Base-by-base conservation (phyloP, 2,888 invertebrate genomes). In the Pandemis heparana region DNA sequence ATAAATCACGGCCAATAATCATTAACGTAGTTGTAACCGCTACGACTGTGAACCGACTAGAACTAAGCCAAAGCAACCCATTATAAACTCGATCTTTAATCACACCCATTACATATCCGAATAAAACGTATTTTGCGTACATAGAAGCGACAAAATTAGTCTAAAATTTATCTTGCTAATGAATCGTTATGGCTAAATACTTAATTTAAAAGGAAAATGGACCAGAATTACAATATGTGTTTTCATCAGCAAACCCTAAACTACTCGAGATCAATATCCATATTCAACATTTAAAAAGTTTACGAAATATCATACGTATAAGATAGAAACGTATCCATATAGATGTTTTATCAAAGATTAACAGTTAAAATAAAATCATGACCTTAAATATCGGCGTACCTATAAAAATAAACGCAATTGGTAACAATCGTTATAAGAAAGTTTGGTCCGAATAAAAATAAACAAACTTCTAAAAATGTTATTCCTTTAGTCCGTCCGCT, bases 361-460 rank as follows among this genome's bases (percentile, higher is more conserved):
- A 85, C 82, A 81, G 82, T 83, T 84, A 83, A 82, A 79, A 84
- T 79, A 75, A 80, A 74, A 74, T 75, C 68, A 73, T 75, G 75
- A 73, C 60, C 65, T 71, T 65, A 67, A 75, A 74, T 71, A 66
- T 68, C 48, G 64, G 80, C 79, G 75, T 81, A 79, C 70, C 78
- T 78, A 83, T 78, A 85, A 85, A 87, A 85, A 83, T 81, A 84
- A 85, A 83, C 78, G 69, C 79, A 79, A 78, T 77, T 69, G 75
- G 76, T 81, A 80, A 84, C 81, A 84, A 80, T 83, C 77, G 77
- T 77, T 79, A 79, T 85, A 80, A 79, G 80, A 85, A 86, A 85
- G 81, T 89, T 53, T 90, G 90, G 90, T 90, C 90, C 89, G 84
- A 87, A 86, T 83, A 80, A 53, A 85, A 86, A 78, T 74, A 75